Evolutionary conservation across 1,140 invertebrate genomes (phyloP).

Genomic region (Coenobita brevimanus): DNA sequence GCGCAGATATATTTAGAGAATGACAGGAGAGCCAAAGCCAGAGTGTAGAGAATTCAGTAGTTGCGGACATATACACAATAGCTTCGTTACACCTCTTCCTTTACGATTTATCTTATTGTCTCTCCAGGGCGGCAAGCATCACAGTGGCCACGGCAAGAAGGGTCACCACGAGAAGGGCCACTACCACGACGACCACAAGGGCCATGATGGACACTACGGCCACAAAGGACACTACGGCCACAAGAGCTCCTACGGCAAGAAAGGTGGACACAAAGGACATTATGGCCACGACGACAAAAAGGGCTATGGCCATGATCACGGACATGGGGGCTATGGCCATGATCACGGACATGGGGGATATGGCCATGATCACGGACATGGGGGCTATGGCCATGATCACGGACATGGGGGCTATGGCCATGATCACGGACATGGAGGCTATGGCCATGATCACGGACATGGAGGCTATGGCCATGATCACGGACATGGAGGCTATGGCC

Average conservation of each 20-base stretch:
- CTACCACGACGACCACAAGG: constrained; percentile 43
- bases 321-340: constrained; percentile 10
- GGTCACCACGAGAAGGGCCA: constrained; percentile 4
- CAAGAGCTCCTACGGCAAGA: constrained; percentile 48
- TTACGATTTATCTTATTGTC: background rate
- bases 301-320: constrained; percentile 36
- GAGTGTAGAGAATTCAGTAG: too few species aligned
- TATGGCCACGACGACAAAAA: constrained; percentile 55
- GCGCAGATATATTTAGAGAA: too few species aligned
- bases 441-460: background rate
- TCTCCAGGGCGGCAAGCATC: constrained; percentile 43
- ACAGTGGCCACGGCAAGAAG: constrained; percentile 26
- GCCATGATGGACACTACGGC: constrained; percentile 63
- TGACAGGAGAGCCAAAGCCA: too few species aligned
- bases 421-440: background rate
- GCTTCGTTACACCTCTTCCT: too few species aligned
- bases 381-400: constrained; percentile 12
- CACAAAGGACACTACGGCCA: constrained; percentile 50
- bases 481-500: constrained; percentile 4
- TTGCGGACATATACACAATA: too few species aligned
- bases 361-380: constrained; percentile 41
- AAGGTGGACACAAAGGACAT: constrained; percentile 49
- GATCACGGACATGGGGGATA: constrained; percentile 45
- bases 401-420: constrained; percentile 38
- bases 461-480: background rate